phyloP scores from a whole-genome alignment of 2,797 vertebrate genomes.

The Esox masquinongy region DNA sequence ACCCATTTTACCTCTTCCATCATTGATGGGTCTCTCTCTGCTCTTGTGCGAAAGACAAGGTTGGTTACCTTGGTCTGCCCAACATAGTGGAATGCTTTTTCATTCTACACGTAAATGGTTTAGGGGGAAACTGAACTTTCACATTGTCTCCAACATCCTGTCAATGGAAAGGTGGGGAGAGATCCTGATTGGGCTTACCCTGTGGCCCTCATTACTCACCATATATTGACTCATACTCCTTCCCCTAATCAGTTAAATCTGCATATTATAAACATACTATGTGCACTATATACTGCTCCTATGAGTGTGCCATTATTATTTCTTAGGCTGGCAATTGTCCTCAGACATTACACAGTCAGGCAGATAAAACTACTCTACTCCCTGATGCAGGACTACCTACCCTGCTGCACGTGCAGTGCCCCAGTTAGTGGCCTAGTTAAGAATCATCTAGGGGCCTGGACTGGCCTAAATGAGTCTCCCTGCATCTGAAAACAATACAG shows the following conservation, averaged over 20 bases:
- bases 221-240: neutral
- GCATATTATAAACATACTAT: neutral
- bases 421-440: conserved; percentile 64
- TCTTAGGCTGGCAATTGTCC: neutral
- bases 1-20: no score
- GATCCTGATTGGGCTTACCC: neutral
- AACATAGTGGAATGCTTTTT: neutral
- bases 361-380: neutral
- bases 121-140: neutral
- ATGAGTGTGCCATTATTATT: neutral
- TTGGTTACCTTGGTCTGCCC: neutral
- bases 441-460: conserved; percentile 33
- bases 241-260: neutral
- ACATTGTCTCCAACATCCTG: neutral
- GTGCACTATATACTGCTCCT: neutral
- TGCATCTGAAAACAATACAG: conserved; percentile 24
- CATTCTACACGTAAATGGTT: neutral
- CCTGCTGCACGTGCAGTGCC: conserved; percentile 33
- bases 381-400: neutral
- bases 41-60: neutral
- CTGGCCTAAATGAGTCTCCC: neutral
- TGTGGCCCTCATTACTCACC: neutral
- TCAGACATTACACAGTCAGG: neutral
- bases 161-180: neutral
- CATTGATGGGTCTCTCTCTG: neutral